Conservation (phyloP, 2,888 invertebrate genomes). For the Coelogynopora nodosa region DNA sequence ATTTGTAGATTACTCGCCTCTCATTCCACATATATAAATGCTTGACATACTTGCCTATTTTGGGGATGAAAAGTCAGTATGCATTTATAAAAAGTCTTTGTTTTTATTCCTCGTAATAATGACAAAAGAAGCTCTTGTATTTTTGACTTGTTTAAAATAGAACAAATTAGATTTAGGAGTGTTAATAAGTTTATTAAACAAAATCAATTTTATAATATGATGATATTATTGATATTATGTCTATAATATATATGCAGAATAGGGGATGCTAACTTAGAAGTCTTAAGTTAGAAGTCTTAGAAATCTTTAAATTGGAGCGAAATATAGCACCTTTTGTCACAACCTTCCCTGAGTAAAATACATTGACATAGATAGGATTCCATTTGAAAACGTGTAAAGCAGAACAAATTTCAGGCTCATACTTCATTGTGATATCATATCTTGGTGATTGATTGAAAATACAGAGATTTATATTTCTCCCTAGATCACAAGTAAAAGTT, state of each 20-base stretch:
- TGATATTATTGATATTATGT: neutral
- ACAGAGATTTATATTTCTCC: neutral
- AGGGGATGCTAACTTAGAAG: neutral
- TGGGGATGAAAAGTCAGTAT: too few species aligned
- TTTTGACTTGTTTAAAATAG: too few species aligned
- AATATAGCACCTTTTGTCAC: neutral
- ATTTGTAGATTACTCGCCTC: too few species aligned
- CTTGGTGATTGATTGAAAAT: neutral
- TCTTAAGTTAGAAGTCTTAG: neutral
- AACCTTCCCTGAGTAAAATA: neutral
- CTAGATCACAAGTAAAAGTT: neutral
- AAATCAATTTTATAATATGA: neutral
- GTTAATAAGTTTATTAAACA: neutral
- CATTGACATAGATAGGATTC: conserved; percentile 7
- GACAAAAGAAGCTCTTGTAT: too few species aligned
- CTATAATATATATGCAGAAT: too few species aligned
- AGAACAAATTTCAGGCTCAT: neutral
- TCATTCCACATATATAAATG: too few species aligned
- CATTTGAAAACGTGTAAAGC: neutral
- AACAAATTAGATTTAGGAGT: too few species aligned
- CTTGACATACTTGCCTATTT: too few species aligned
- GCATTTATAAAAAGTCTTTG: too few species aligned
- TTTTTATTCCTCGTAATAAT: too few species aligned
- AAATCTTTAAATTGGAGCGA: neutral
- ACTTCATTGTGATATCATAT: neutral